Evolutionary conservation across 2,113 vertebrate genomes (phyloP).

Genomic region (Morone saxatilis): DNA sequence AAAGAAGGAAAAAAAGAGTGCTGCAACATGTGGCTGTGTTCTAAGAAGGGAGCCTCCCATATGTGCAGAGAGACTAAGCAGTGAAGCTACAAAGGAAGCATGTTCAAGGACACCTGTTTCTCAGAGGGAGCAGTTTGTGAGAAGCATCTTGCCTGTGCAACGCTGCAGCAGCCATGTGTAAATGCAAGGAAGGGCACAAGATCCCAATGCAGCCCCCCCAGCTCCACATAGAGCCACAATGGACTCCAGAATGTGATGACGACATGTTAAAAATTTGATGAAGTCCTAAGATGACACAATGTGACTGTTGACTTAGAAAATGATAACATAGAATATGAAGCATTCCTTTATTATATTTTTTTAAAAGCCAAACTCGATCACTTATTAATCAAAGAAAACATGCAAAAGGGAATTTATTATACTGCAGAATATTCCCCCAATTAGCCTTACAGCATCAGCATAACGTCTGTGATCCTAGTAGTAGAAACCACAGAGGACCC

Average conservation of each 20-base stretch:
- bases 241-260: constrained; percentile 32
- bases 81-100: constrained; percentile 54
- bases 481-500: constrained; percentile 53
- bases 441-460: constrained; percentile 58
- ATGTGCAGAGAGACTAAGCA: constrained; percentile 49
- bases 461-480: constrained; percentile 47
- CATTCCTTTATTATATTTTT: constrained; percentile 36
- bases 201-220: background rate
- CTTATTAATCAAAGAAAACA: constrained; percentile 75
- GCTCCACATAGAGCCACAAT: background rate
- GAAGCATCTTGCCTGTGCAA: constrained; percentile 42
- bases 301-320: constrained; percentile 20
- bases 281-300: constrained; percentile 43
- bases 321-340: constrained; percentile 6
- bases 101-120: constrained; percentile 78
- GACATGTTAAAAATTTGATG: constrained; percentile 38
- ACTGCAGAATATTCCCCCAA: constrained; percentile 58
- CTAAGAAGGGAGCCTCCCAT: constrained; percentile 46
- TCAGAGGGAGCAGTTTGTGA: constrained; percentile 54
- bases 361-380: constrained; percentile 46
- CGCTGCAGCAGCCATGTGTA: constrained; percentile 45
- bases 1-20: background rate
- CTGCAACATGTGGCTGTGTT: constrained; percentile 54
- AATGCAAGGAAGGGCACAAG: constrained; percentile 23
- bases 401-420: constrained; percentile 65